Evolutionary conservation across 2,797 vertebrate species (phyloP), one percentile per base, ranked within the genome.

Genomic region (Epinephelus malabaricus): DNA sequence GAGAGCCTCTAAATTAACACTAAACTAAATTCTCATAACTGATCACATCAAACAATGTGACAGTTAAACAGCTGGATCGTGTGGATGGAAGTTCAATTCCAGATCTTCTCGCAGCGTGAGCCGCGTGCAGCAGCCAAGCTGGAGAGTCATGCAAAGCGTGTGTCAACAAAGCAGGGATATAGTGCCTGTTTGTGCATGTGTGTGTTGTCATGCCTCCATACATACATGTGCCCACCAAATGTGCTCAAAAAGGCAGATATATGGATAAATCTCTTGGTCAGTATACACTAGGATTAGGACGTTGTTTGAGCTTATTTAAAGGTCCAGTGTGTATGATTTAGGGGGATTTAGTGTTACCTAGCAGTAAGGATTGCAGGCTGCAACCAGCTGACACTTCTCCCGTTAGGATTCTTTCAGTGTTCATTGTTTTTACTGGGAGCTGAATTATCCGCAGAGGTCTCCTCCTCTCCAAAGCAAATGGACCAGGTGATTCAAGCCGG

Each of bases 61-160:
- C 64, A 65, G 68, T 25, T 23, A 62, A 82, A 79, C 69, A 64
- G 60, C 50, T 76, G n/a, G 40, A 84, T 73, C 6, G 1, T 13
- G 17, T 0, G 23, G 45, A 27, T 38, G 21, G 45, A 62, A 30
- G 65, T 40, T 73, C 40, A 10, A 73, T 58, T 64, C 23, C 58
- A 82, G 55, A 69, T 79, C 70, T 79, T 19, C 17, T 27, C 2
- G 1, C 61, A 70, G 53, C n/a, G 55, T 38, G 56, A 49, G n/a
- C 27, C 50, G 47, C 13, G 17, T 45, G 51, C 45, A 46, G 45
- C 10, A 19, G 27, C 47, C 6, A 17, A 27, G 79, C 58, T 46
- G 15, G 5, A 54, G 46, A 27, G 30, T 19, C 7, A 0, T 21
- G 15, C 58, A 51, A 13, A 40, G 11, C 27, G 59, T 19, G 58